Percentiles rank a stretch among this genome's conserved stretches.
These are phyloP conservation scores for Bothrops jararaca DNA, from an alignment of 2,113 vertebrate species.

Conservation along the genomic window DNA sequence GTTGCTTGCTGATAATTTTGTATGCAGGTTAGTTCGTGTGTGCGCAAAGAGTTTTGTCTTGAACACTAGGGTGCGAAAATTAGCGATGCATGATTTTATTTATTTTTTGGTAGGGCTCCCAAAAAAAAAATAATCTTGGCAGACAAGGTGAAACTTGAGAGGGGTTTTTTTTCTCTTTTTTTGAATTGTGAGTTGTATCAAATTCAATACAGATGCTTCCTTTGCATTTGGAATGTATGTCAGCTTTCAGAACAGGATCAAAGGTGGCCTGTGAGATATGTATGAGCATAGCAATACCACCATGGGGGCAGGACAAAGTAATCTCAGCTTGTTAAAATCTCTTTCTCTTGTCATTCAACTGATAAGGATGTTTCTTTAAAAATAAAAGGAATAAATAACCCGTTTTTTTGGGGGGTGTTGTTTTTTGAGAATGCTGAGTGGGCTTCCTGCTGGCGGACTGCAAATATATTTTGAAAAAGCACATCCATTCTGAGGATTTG, in stretches of 20 bases:
- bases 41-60: background rate
- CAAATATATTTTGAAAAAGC: slow-evolving; percentile 9
- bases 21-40: background rate
- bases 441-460: rapidly evolving
- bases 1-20: background rate
- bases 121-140: background rate
- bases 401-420: too few relatives aligned
- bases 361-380: background rate
- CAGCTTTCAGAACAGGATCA: background rate
- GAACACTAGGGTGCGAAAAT: background rate
- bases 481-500: background rate
- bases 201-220: background rate
- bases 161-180: background rate
- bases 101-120: background rate
- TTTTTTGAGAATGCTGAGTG: background rate
- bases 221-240: background rate
- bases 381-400: background rate
- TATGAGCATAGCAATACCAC: background rate
- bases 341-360: background rate
- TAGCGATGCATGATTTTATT: rapidly evolving
- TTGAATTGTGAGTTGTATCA: background rate
- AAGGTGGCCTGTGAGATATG: background rate
- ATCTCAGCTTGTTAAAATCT: background rate
- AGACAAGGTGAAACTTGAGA: background rate
- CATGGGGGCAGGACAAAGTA: background rate